phyloP scores from a whole-genome alignment of 2,797 vertebrate genomes.

The Somateria mollissima region DNA sequence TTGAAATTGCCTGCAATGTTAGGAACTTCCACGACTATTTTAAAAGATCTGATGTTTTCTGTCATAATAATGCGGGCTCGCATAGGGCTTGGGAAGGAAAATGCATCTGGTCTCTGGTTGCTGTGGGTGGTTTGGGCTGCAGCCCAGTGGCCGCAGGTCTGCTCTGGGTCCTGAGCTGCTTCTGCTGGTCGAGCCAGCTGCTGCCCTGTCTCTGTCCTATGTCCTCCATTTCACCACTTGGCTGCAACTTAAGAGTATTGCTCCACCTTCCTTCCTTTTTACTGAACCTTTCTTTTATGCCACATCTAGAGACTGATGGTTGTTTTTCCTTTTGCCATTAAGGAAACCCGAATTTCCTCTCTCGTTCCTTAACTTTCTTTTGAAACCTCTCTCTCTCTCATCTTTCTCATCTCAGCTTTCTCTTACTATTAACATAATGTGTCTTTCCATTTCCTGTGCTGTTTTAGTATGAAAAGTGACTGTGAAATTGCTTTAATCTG shows the following conservation, averaged over 20 bases:
- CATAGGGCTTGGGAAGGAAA: background rate
- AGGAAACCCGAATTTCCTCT: background rate
- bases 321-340: background rate
- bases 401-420: background rate
- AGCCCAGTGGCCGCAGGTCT: accelerated
- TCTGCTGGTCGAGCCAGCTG: background rate
- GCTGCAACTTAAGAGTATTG: background rate
- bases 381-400: background rate
- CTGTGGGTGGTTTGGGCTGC: background rate
- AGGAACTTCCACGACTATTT: background rate
- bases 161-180: background rate
- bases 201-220: background rate
- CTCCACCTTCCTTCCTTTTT: background rate
- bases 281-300: background rate
- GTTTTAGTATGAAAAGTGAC: constrained; percentile 2
- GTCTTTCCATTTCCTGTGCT: background rate
- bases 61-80: background rate
- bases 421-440: background rate
- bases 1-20: background rate
- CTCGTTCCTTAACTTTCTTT: background rate
- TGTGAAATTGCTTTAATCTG: background rate
- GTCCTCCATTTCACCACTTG: background rate
- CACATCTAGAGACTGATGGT: background rate
- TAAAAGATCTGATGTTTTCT: background rate
- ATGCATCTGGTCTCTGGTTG: background rate